These are phyloP conservation scores for Pararge aegeria DNA, from an alignment of 1,140 invertebrate species.

Conservation along the genomic window DNA sequence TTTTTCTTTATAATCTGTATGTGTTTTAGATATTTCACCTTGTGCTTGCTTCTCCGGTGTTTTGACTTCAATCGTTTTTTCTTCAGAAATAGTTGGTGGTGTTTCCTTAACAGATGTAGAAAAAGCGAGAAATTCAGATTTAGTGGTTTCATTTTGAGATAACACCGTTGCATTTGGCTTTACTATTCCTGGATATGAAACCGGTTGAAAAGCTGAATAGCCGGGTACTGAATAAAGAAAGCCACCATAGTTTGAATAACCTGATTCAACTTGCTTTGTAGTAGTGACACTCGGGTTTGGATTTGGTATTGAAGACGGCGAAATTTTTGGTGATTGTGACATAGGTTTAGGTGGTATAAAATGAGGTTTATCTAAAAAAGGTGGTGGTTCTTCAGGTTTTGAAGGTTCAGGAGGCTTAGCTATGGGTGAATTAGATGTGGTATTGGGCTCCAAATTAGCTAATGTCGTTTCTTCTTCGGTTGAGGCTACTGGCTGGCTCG, in stretches of 20 bases:
- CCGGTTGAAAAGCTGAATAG: conserved; percentile 71
- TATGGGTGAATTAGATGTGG: conserved; percentile 10
- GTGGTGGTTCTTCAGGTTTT: conserved; percentile 42
- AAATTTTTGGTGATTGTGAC: conserved; percentile 65
- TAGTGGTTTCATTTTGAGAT: conserved; percentile 24
- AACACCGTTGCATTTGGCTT: conserved; percentile 35
- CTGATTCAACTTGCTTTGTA: conserved; percentile 52
- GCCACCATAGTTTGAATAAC: conserved; percentile 61
- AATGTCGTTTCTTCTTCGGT: conserved; percentile 33
- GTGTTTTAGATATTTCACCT: conserved; percentile 31
- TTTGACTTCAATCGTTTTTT: conserved; percentile 25
- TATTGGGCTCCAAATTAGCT: conserved; percentile 28
- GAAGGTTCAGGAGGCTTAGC: conserved; percentile 46
- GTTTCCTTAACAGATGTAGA: conserved; percentile 26
- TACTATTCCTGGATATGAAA: conserved; percentile 51
- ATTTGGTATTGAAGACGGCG: conserved; percentile 72
- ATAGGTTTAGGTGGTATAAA: conserved; percentile 54
- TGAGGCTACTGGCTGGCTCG: conserved; percentile 23
- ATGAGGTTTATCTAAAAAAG: conserved; percentile 46
- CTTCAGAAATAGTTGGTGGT: conserved; percentile 23
- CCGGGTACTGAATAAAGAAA: conserved; percentile 68
- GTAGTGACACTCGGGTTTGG: conserved; percentile 66
- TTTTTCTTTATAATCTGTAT: conserved; percentile 64
- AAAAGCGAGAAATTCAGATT: conserved; percentile 29
- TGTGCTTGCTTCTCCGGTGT: conserved; percentile 16